Evolutionary conservation across 1,140 invertebrate species (phyloP).

Genomic region (Megalopta genalis): DNA sequence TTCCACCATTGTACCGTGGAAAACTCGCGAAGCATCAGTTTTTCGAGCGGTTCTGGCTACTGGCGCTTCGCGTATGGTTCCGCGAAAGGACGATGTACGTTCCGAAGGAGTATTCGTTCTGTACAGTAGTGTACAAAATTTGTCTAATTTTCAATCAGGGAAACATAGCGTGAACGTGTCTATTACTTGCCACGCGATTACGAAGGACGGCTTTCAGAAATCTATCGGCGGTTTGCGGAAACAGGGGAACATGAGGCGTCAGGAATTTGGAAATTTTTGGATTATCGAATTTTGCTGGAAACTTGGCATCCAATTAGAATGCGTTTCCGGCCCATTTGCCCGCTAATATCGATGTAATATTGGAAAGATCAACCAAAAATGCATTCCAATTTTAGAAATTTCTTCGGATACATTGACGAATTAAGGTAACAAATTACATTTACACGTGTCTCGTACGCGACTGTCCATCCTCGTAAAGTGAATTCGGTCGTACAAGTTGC

Average conservation of each 20-base stretch:
- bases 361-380: no score
- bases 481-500: no score
- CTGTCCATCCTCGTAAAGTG: no score
- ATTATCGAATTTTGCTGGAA: not conserved
- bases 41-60: not conserved
- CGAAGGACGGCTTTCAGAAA: not conserved
- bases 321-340: no score
- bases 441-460: no score
- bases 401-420: no score
- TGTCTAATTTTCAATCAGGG: slow-evolving; percentile 13
- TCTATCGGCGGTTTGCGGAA: not conserved
- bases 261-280: slow-evolving; percentile 1
- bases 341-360: no score
- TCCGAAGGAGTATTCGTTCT: not conserved
- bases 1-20: not conserved
- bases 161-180: not conserved
- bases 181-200: no score
- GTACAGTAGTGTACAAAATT: not conserved
- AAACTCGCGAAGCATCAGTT: not conserved
- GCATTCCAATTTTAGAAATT: no score
- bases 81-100: no score
- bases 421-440: no score
- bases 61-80: not conserved
- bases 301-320: no score
- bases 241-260: not conserved